Conservation (phyloP, 2,888 invertebrate genomes). For the Scotopteryx bipunctaria region DNA sequence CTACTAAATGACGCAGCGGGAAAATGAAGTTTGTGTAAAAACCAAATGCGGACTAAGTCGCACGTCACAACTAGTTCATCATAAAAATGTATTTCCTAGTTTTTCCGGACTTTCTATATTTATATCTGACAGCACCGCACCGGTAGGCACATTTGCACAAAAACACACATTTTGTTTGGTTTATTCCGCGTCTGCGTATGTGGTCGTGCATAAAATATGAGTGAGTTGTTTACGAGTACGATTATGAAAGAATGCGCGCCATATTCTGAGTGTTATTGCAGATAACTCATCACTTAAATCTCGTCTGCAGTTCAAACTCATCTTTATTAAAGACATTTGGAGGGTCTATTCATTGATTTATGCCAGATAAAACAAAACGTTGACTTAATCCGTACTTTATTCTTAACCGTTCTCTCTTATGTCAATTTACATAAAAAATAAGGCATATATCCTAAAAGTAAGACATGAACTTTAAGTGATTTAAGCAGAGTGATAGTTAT, state of each 20-base stretch:
- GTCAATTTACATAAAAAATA: too few relatives aligned
- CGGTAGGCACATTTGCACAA: constrained; percentile 32
- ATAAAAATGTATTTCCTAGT: background rate
- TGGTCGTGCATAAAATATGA: constrained; percentile 43
- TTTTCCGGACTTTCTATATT: background rate
- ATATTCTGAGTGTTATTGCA: constrained; percentile 10
- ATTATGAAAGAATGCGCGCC: constrained; percentile 16
- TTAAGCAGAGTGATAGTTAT: too few relatives aligned
- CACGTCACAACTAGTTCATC: background rate
- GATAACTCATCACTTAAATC: background rate
- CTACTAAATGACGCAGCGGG: too few relatives aligned
- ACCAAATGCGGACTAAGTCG: too few relatives aligned
- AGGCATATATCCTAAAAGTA: too few relatives aligned
- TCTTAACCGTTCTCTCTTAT: too few relatives aligned
- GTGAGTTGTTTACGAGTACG: constrained; percentile 16
- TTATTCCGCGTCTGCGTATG: constrained; percentile 42
- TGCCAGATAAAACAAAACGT: too few relatives aligned
- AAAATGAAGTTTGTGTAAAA: too few relatives aligned
- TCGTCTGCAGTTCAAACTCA: background rate
- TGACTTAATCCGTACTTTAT: too few relatives aligned
- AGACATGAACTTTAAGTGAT: too few relatives aligned
- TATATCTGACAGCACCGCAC: background rate
- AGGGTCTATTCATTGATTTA: too few relatives aligned
- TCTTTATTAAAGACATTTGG: too few relatives aligned
- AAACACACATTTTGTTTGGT: constrained; percentile 40